phyloP scores from a whole-genome alignment of 2,797 vertebrate species.

The Pseudochirops corinnae region DNA sequence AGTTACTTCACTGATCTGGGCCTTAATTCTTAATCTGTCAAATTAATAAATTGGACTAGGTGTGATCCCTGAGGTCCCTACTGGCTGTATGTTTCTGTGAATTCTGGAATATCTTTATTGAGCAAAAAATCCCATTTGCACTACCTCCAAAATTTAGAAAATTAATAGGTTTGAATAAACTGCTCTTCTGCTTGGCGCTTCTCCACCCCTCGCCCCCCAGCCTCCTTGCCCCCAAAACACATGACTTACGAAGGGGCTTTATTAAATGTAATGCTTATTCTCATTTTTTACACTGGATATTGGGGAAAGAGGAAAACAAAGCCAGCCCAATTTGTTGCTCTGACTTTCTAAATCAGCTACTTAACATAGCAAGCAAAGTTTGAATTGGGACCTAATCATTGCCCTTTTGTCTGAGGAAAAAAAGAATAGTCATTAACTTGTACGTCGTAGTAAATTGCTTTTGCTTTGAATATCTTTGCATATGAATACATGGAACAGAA shows the following conservation, averaged over 20 bases:
- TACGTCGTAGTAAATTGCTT: background rate
- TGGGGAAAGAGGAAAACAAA: background rate
- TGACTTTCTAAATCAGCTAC: background rate
- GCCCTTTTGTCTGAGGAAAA: background rate
- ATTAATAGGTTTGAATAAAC: background rate
- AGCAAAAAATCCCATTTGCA: background rate
- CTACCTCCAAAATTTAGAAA: background rate
- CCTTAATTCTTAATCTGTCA: background rate
- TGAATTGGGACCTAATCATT: background rate
- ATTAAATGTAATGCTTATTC: background rate
- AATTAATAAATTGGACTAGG: background rate
- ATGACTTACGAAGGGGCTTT: background rate
- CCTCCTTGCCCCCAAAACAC: background rate
- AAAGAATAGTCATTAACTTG: background rate
- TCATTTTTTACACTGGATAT: background rate
- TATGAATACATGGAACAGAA: background rate
- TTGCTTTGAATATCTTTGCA: conserved; percentile 14
- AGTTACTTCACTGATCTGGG: background rate
- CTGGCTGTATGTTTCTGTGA: background rate
- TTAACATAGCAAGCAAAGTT: background rate
- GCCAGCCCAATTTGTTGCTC: background rate
- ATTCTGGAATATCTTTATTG: background rate
- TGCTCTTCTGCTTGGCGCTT: background rate
- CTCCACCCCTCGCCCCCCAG: background rate
- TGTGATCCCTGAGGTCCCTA: background rate